phyloP scores from a whole-genome alignment of 2,888 invertebrate genomes.

The Hirtodrosophila duncani region DNA sequence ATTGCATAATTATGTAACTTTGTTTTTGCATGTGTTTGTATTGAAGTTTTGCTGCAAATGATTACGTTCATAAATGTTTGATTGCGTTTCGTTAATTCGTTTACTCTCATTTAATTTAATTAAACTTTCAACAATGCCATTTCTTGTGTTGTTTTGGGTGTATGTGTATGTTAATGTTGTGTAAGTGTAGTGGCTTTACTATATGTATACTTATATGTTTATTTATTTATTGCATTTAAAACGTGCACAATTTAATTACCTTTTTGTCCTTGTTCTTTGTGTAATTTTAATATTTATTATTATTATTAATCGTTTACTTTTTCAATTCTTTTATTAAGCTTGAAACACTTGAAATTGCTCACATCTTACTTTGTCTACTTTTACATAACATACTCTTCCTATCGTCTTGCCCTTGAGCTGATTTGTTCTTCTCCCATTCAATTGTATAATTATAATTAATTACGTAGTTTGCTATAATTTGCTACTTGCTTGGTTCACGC shows the following conservation, averaged over 20 bases:
- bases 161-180: slow-evolving; percentile 51
- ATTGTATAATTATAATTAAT: slow-evolving; percentile 65
- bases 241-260: slow-evolving; percentile 55
- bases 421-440: slow-evolving; percentile 14
- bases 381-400: slow-evolving; percentile 9
- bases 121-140: slow-evolving; percentile 57
- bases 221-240: slow-evolving; percentile 65
- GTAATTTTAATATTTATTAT: slow-evolving; percentile 41
- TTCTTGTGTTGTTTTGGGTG: slow-evolving; percentile 27
- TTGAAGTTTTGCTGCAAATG: slow-evolving; percentile 32
- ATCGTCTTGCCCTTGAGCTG: slow-evolving; percentile 18
- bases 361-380: slow-evolving; percentile 48
- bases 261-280: slow-evolving; percentile 20
- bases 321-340: slow-evolving; percentile 32
- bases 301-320: slow-evolving; percentile 38
- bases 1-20: slow-evolving; percentile 30
- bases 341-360: slow-evolving; percentile 73
- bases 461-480: slow-evolving; percentile 66
- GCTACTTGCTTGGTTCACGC: slow-evolving; percentile 55
- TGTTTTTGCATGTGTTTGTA: slow-evolving; percentile 31
- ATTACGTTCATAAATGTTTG: slow-evolving; percentile 25
- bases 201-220: slow-evolving; percentile 45
- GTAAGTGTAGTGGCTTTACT: slow-evolving; percentile 37
- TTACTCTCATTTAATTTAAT: slow-evolving; percentile 58
- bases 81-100: slow-evolving; percentile 45